A percentile compares a stretch with the other conserved stretches of the same genome.
These are phyloP conservation scores for Craseonycteris thonglongyai DNA, from an alignment of 2,113 vertebrate species.

Conservation along the genomic window DNA sequence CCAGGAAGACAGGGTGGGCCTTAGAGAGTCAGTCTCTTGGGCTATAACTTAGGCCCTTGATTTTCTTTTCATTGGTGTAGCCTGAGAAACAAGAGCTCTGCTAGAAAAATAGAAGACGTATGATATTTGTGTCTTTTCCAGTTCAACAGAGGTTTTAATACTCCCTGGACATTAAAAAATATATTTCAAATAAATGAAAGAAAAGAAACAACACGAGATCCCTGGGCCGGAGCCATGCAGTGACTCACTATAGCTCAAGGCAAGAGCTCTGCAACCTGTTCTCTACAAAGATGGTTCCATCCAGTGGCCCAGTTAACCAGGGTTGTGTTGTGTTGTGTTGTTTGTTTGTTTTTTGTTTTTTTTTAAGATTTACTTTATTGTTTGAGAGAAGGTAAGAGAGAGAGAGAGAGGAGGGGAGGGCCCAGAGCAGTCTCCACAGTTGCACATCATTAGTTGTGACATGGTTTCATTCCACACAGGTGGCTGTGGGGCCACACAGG, in stretches of 20 bases:
- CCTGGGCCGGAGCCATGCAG: background rate
- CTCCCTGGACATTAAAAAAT: background rate
- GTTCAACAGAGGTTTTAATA: background rate
- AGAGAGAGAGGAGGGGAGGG: too few species aligned
- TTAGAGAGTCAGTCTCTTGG: background rate
- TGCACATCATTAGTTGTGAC: too few species aligned
- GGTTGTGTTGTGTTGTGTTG: too few species aligned
- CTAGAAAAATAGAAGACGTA: background rate
- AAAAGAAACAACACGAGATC: background rate
- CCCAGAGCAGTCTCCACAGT: too few species aligned
- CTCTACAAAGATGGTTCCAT: background rate
- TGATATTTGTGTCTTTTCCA: background rate
- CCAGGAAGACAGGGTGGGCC: background rate
- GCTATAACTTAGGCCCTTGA: background rate
- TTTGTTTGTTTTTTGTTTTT: too few species aligned
- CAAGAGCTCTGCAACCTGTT: background rate
- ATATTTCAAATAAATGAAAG: background rate
- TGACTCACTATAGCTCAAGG: background rate
- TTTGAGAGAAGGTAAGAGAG: too few species aligned
- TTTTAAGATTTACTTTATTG: too few species aligned
- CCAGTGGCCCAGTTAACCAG: too few species aligned
- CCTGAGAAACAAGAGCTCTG: background rate
- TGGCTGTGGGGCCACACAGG: too few species aligned
- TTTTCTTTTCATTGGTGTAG: background rate
- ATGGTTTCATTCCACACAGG: too few species aligned